Conservation (phyloP, 2,888 invertebrate species). For the Athalia rosae region DNA sequence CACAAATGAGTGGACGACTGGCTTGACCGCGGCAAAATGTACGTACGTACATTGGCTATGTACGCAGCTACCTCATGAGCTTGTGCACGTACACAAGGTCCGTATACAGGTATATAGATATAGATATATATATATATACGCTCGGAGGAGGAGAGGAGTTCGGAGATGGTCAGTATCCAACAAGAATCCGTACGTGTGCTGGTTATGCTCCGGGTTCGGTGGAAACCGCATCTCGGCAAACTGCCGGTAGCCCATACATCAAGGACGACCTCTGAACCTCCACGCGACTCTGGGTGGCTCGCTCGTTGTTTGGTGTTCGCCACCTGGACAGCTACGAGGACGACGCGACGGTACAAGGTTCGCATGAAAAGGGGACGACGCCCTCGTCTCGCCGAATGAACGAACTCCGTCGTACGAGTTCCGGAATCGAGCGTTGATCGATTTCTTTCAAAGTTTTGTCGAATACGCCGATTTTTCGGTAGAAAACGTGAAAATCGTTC, state of each 20-base stretch:
- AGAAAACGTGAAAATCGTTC: background rate
- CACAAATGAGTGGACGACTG: conserved; percentile 50
- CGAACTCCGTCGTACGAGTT: background rate
- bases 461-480: too few species aligned
- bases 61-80: background rate
- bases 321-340: background rate
- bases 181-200: too few species aligned
- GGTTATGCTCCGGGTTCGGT: background rate
- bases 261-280: conserved; percentile 28
- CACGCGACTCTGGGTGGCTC: background rate
- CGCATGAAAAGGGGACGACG: background rate
- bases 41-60: conserved; percentile 43
- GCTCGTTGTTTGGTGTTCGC: background rate
- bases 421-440: too few species aligned
- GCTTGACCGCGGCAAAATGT: conserved; percentile 62
- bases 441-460: too few species aligned
- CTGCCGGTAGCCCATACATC: conserved; percentile 35
- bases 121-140: too few species aligned
- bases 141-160: background rate
- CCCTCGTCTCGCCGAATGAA: background rate
- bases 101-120: too few species aligned
- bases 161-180: background rate
- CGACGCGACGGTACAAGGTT: background rate
- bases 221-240: conserved; percentile 38
- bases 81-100: too few species aligned